Percentiles rank a stretch among this genome's conserved stretches.
phyloP scores from a whole-genome alignment of 2,797 vertebrate genomes.

The Gymnoscopelus braueri region DNA sequence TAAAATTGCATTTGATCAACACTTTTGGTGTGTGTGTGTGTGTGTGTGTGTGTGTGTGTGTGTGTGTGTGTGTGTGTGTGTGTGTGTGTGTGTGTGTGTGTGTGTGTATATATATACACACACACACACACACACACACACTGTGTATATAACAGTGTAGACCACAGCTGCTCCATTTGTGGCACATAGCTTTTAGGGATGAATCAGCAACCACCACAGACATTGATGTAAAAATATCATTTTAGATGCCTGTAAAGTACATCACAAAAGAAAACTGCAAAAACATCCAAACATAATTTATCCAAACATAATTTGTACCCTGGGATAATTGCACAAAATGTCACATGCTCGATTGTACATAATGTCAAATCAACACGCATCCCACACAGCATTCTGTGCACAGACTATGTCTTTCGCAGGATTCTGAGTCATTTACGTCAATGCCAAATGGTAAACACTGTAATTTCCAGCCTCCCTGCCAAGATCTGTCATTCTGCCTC shows the following conservation, averaged over 20 bases:
- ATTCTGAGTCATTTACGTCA: constrained; percentile 73
- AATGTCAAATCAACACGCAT: constrained; percentile 72
- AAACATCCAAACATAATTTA: constrained; percentile 30
- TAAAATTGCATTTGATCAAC: too few relatives aligned
- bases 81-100: too few relatives aligned
- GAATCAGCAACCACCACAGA: constrained; percentile 61
- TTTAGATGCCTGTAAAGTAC: constrained; percentile 53
- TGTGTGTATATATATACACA: too few relatives aligned
- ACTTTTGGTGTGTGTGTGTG: too few relatives aligned
- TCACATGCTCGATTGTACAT: constrained; percentile 68
- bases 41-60: too few relatives aligned
- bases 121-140: too few relatives aligned
- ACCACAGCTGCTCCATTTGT: too few relatives aligned
- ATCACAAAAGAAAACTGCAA: constrained; percentile 42
- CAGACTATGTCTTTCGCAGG: constrained; percentile 58
- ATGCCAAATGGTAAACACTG: constrained; percentile 72
- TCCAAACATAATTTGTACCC: constrained; percentile 58
- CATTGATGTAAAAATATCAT: constrained; percentile 62
- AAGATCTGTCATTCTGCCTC: constrained; percentile 72
- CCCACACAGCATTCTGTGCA: constrained; percentile 66
- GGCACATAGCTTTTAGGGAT: too few relatives aligned
- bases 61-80: too few relatives aligned
- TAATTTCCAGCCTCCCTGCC: constrained; percentile 68
- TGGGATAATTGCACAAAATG: constrained; percentile 74
- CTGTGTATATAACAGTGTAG: too few relatives aligned